Conservation (phyloP, 1,140 invertebrate species). For the Heliconius hermathena region DNA sequence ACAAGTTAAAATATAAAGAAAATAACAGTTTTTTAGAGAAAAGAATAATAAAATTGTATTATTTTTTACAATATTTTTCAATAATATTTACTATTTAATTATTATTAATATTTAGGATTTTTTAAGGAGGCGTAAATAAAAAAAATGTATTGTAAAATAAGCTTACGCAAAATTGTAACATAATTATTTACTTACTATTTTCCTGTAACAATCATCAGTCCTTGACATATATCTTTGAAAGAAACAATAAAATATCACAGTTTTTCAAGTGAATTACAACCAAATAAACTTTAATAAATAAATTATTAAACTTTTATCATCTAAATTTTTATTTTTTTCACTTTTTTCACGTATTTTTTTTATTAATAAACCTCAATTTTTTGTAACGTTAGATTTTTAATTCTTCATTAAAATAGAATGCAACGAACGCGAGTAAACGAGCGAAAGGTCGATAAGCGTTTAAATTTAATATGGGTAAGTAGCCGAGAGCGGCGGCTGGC, state of each 20-base stretch:
- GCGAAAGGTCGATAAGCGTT: constrained; percentile 34
- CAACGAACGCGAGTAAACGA: constrained; percentile 19
- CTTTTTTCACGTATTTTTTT: not conserved
- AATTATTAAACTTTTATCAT: not conserved
- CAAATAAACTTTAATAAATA: not conserved
- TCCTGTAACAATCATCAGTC: not conserved
- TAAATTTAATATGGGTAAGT: constrained; percentile 37
- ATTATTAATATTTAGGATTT: not conserved
- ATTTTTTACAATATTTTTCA: too few species aligned
- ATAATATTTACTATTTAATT: too few species aligned
- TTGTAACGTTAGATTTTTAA: not conserved
- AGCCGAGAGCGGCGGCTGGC: constrained; percentile 20
- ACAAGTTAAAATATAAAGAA: too few species aligned
- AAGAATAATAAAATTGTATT: too few species aligned
- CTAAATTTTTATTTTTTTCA: not conserved
- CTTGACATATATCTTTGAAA: constrained; percentile 1
- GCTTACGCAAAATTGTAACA: not conserved
- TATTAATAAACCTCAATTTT: not conserved
- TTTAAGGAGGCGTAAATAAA: not conserved
- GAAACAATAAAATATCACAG: not conserved
- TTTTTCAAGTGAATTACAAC: not conserved
- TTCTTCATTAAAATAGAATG: not conserved
- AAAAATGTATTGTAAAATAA: not conserved
- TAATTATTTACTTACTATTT: not conserved
- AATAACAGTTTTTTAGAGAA: too few species aligned